Conservation (phyloP, 2,797 vertebrate genomes). For the Nasua narica region DNA sequence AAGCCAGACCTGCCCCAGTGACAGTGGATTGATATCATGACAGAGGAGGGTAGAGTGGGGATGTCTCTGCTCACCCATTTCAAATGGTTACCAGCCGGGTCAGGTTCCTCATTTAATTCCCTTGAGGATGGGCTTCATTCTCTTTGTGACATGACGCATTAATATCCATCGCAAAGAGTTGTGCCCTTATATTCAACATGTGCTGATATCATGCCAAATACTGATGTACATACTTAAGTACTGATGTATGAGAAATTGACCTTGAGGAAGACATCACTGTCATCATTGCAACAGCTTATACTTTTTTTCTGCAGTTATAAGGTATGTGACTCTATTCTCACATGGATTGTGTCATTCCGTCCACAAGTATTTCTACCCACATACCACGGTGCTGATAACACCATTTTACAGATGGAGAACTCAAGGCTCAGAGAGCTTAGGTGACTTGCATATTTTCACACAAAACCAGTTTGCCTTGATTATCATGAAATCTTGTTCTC, state of each 20-base stretch:
- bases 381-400: neutral
- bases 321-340: neutral
- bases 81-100: neutral
- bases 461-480: neutral
- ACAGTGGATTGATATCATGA: neutral
- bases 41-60: rapidly evolving
- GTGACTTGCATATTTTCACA: neutral
- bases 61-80: neutral
- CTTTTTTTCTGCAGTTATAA: neutral
- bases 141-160: neutral
- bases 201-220: neutral
- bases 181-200: neutral
- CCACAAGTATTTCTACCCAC: neutral
- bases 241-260: neutral
- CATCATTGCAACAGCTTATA: neutral
- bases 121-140: neutral
- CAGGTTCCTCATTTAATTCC: neutral
- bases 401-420: neutral
- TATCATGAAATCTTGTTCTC: neutral
- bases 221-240: neutral
- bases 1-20: neutral
- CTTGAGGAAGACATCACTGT: neutral
- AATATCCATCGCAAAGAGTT: too few relatives aligned
- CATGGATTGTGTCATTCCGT: neutral
- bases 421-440: neutral